Percentiles rank a stretch among this genome's conserved stretches.
phyloP scores from a whole-genome alignment of 1,140 invertebrate species.

The Eriosoma lanigerum region DNA sequence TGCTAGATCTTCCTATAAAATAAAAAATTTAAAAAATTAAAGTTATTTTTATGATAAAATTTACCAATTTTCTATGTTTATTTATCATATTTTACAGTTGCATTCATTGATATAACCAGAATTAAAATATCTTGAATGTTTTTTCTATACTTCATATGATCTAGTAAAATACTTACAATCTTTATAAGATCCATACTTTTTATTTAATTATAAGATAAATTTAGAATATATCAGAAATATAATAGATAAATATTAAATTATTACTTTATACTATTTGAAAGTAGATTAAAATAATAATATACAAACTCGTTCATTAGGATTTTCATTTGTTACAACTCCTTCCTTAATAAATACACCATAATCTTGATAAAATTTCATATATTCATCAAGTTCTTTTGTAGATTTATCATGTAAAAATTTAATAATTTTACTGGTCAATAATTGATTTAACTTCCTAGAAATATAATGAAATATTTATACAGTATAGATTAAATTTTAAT shows the following conservation, averaged over 20 bases:
- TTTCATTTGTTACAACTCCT: constrained; percentile 85
- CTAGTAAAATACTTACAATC: too few species aligned
- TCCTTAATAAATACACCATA: constrained; percentile 94
- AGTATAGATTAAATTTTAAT: not conserved
- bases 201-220: too few species aligned
- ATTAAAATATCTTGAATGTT: too few species aligned
- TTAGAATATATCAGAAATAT: too few species aligned
- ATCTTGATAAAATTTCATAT: constrained; percentile 84
- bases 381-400: constrained; percentile 80
- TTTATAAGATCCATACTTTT: too few species aligned
- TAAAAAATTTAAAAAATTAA: constrained; percentile 50
- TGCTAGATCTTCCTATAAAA: constrained; percentile 81
- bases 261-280: not conserved
- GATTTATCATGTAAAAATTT: constrained; percentile 85
- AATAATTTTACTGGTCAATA: constrained; percentile 81
- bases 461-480: constrained; percentile 37
- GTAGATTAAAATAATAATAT: not conserved
- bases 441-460: constrained; percentile 78
- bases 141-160: too few species aligned
- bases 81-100: too few species aligned
- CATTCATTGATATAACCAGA: too few species aligned
- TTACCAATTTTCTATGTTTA: not conserved
- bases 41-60: too few species aligned
- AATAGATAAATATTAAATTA: too few species aligned
- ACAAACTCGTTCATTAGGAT: constrained; percentile 73